Base-by-base conservation (phyloP, 2,888 invertebrate genomes). In the Amphipoea lucens region DNA sequence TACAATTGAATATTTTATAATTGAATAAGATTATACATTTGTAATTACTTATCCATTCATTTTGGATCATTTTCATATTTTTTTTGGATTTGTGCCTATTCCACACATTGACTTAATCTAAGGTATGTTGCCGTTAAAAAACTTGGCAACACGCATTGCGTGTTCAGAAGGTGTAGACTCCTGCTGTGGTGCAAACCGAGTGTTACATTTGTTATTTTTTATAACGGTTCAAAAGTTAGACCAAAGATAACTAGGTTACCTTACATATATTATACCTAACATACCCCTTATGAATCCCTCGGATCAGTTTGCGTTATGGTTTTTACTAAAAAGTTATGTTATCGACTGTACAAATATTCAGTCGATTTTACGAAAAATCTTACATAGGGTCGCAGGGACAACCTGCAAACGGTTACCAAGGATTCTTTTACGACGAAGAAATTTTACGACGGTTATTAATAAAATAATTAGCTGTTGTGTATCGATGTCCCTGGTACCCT, bases 121-220 rank as follows among this genome's bases (percentile, higher is more conserved):
- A 70, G 82, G 68, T 65, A 76, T 29, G 42, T 60, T 54, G 65
- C 60, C 29, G 48, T 62, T 76, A 83, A 94, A 94, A 94, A 94
- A 92, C 92, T 93, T 92, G 88, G 92, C 90, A 87, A 90, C 95
- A 96, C 95, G 96, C 95, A 93, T 91, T 92, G 94, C 94, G 95
- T 95, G 94, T 82, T 90, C 80, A 76, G 81, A 81, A 89, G 88
- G 85, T 89, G 87, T 92, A 89, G 84, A 84, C 70, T 79, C 80
- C 51, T 77, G 84, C 73, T 76, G 81, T 76, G 85, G 48, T 82
- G 79, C 78, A 81, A 86, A 81, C 78, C 60, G 29, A 81, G 74
- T 78, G 65, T 78, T 76, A 71, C 69, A 82, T 86, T 81, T 70
- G 69, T 86, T 87, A 71, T 80, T 83, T 83, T 84, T 79, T 84